phyloP scores from a whole-genome alignment of 2,888 invertebrate genomes.

The Ganaspis brasiliensis region DNA sequence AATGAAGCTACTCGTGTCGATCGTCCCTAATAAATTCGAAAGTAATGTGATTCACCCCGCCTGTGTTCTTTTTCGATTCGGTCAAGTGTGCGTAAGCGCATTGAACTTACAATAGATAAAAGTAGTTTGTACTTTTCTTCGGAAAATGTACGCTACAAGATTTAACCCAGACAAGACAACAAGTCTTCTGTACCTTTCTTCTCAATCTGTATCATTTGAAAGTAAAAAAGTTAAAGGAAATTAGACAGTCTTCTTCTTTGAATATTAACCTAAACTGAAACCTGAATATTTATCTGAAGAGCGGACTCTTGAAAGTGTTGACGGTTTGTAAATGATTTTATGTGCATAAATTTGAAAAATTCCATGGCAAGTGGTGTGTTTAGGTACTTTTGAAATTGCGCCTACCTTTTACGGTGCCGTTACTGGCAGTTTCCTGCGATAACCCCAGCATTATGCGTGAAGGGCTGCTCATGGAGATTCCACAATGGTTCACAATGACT shows the following conservation, averaged over 20 bases:
- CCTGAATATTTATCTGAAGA: no score
- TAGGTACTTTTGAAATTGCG: slow-evolving; percentile 60
- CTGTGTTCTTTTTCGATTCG: slow-evolving; percentile 61
- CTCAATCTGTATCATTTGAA: no score
- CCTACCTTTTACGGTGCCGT: slow-evolving; percentile 70
- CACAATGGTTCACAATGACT: slow-evolving; percentile 71
- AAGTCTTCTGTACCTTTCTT: no score
- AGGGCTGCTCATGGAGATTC: slow-evolving; percentile 57
- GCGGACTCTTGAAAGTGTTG: no score
- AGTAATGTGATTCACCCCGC: slow-evolving; percentile 70
- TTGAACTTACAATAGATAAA: background rate
- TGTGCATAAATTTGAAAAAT: slow-evolving; percentile 29
- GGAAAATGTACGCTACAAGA: background rate
- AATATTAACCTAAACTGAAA: no score
- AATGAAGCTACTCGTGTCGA: slow-evolving; percentile 70
- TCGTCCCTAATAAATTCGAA: slow-evolving; percentile 70
- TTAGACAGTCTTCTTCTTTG: no score
- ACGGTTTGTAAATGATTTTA: background rate
- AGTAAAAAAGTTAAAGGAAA: no score
- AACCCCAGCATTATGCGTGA: slow-evolving; percentile 71
- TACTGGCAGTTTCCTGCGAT: slow-evolving; percentile 78
- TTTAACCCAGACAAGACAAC: background rate
- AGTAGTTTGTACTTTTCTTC: background rate
- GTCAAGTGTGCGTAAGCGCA: background rate
- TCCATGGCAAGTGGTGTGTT: background rate